Evolutionary conservation across 2,888 invertebrate species (phyloP).

Genomic region (Osedax frankpressi): DNA sequence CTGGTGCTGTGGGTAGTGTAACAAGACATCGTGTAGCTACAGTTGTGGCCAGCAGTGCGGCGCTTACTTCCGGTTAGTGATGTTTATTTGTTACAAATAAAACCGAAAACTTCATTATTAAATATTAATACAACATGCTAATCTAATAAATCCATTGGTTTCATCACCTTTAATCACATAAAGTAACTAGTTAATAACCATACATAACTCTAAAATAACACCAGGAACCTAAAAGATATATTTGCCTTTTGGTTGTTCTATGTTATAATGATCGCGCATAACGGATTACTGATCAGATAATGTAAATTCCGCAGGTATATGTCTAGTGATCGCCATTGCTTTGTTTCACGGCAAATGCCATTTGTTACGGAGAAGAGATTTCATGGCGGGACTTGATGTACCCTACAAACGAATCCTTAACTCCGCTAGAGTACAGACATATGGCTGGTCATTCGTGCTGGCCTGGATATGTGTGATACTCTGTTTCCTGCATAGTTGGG

Average conservation of each 20-base stretch:
- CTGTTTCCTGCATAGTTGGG: slow-evolving; percentile 32
- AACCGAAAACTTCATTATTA: too few species aligned
- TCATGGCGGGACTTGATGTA: slow-evolving; percentile 29
- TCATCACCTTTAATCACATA: too few species aligned
- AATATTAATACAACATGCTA: too few species aligned
- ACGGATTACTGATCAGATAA: too few species aligned
- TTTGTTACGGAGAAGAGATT: slow-evolving; percentile 30
- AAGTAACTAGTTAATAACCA: too few species aligned
- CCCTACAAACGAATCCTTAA: slow-evolving; percentile 32
- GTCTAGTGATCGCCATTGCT: slow-evolving; percentile 29
- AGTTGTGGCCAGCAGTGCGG: slow-evolving; percentile 21
- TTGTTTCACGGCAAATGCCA: slow-evolving; percentile 37
- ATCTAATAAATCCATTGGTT: too few species aligned
- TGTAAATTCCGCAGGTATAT: slow-evolving; percentile 3
- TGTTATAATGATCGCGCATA: too few species aligned
- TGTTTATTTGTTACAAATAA: too few species aligned
- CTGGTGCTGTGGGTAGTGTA: slow-evolving; percentile 22
- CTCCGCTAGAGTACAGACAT: slow-evolving; percentile 29
- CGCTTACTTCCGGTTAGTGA: slow-evolving; percentile 26
- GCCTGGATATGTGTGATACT: slow-evolving; percentile 39
- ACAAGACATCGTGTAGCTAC: slow-evolving; percentile 9
- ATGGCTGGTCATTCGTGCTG: slow-evolving; percentile 38
- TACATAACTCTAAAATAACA: too few species aligned
- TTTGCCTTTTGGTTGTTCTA: too few species aligned
- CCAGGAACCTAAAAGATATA: too few species aligned